Evolutionary conservation across 2,888 invertebrate species (phyloP).

Genomic region (Colletes collaris): DNA sequence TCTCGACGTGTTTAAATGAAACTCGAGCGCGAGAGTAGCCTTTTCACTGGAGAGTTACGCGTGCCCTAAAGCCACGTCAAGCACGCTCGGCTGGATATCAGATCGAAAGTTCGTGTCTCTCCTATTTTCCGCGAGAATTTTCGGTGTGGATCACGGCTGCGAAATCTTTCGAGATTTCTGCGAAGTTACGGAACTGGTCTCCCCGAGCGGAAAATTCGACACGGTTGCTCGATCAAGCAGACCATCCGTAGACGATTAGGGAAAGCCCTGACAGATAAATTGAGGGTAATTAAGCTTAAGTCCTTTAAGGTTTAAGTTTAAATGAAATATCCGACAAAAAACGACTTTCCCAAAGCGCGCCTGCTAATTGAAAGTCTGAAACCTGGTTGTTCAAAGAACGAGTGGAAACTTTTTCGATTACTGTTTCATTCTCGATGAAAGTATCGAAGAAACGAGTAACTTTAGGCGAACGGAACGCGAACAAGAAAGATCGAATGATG

Average conservation of each 20-base stretch:
- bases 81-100: constrained; percentile 67
- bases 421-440: not conserved
- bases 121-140: constrained; percentile 71
- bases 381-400: not conserved
- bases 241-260: constrained; percentile 70
- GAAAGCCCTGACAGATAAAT: constrained; percentile 66
- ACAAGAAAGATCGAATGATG: not conserved
- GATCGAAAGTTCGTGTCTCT: constrained; percentile 71
- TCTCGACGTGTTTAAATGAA: constrained; percentile 59
- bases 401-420: not conserved
- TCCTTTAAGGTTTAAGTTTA: constrained; percentile 22
- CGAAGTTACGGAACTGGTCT: constrained; percentile 57
- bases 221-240: constrained; percentile 72
- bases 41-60: constrained; percentile 46
- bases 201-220: constrained; percentile 71
- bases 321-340: constrained; percentile 26
- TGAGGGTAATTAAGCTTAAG: constrained; percentile 65
- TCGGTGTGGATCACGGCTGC: constrained; percentile 61
- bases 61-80: constrained; percentile 56
- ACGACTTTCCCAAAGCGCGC: constrained; percentile 3
- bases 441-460: not conserved
- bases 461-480: not conserved
- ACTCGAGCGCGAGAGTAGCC: constrained; percentile 40
- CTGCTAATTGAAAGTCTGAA: constrained; percentile 16
- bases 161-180: constrained; percentile 70